Evolutionary conservation across 2,113 vertebrate genomes (phyloP).

Genomic region (Hyla sarda): DNA sequence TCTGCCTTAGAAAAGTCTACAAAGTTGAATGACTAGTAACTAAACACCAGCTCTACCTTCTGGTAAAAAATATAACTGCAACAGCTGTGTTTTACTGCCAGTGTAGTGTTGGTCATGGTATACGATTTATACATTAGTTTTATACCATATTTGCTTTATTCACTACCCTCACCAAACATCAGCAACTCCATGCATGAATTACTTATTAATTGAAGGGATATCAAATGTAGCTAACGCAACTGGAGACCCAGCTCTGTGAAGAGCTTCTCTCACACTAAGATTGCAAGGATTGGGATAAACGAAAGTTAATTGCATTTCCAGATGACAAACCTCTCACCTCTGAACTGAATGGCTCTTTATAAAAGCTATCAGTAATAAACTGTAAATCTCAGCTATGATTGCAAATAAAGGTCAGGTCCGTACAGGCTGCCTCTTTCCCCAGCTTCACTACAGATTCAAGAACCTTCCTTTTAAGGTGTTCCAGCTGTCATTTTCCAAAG

Average conservation of each 20-base stretch:
- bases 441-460: slow-evolving; percentile 77
- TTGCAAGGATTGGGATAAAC: slow-evolving; percentile 84
- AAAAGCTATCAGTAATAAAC: slow-evolving; percentile 91
- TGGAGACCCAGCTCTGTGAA: slow-evolving; percentile 73
- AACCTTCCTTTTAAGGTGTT: slow-evolving; percentile 76
- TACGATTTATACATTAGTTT: slow-evolving; percentile 41
- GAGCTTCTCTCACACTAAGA: slow-evolving; percentile 77
- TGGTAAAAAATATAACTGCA: background rate
- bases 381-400: slow-evolving; percentile 90
- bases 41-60: background rate
- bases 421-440: slow-evolving; percentile 78
- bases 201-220: slow-evolving; percentile 53
- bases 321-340: slow-evolving; percentile 90
- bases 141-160: slow-evolving; percentile 33
- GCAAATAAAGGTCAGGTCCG: slow-evolving; percentile 88
- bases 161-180: slow-evolving; percentile 12
- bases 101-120: slow-evolving; percentile 35
- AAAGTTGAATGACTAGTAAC: background rate
- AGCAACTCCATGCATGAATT: slow-evolving; percentile 54
- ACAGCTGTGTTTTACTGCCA: slow-evolving; percentile 3
- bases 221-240: slow-evolving; percentile 48
- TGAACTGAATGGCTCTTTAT: slow-evolving; percentile 90
- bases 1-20: slow-evolving; percentile 13
- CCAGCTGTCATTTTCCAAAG: slow-evolving; percentile 67
- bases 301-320: slow-evolving; percentile 91